Evolutionary conservation across 2,888 invertebrate genomes (phyloP).

Genomic region (Melipona bicolor): DNA sequence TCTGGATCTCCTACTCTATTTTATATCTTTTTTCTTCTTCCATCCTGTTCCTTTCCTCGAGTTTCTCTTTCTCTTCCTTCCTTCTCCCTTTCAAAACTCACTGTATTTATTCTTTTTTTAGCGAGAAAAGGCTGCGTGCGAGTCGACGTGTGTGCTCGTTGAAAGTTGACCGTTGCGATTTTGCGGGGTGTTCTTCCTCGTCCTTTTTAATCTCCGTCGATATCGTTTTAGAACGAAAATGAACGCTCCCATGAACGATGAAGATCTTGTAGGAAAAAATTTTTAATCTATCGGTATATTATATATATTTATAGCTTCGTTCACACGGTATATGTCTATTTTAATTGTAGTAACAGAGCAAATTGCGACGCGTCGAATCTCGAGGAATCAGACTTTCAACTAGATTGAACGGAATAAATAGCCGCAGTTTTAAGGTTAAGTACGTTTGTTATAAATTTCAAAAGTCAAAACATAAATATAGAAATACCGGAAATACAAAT

Average conservation of each 20-base stretch:
- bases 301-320: background rate
- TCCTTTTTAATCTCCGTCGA: conserved; percentile 5
- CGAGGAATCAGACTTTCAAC: background rate
- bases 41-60: conserved; percentile 21
- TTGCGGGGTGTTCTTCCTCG: conserved; percentile 24
- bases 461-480: background rate
- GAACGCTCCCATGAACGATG: background rate
- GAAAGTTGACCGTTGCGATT: conserved; percentile 31
- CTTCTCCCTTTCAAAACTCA: conserved; percentile 28
- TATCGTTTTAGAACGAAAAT: background rate
- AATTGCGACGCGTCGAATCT: background rate
- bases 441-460: background rate
- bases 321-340: background rate
- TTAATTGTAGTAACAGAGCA: background rate
- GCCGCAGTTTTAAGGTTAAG: conserved; percentile 18
- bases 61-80: conserved; percentile 1
- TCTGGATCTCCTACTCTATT: conserved; percentile 16
- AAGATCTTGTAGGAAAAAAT: background rate
- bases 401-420: background rate
- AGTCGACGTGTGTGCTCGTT: conserved; percentile 41
- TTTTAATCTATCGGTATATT: background rate
- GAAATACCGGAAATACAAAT: background rate
- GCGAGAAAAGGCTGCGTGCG: conserved; percentile 32
- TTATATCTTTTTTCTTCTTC: conserved; percentile 41
- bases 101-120: conserved; percentile 64